Evolutionary conservation across 35 echinoderm and acorn worm species (phyloP), one percentile per base, ranked within the genome.

Genomic region (Patiria miniata): DNA sequence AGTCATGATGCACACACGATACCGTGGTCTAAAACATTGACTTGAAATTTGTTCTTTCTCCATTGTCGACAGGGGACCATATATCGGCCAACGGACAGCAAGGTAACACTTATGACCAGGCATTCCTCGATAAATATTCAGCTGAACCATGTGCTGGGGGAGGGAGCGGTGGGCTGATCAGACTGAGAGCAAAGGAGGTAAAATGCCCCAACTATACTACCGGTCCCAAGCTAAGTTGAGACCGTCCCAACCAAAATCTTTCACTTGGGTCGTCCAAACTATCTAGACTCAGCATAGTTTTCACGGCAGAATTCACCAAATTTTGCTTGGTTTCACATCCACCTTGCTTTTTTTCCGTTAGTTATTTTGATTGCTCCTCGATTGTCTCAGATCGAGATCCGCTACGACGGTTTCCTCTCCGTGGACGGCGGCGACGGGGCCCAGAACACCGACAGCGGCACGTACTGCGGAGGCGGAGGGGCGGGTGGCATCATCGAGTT

Each of bases 401-500:
- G 30, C 15, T 5, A 52, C 32, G 17, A 34, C 37, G 85, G 85
- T 44, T 78, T 40, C 15, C 36, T 87, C 65, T 78, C 42, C 17
- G 85, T 79, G 50, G 51, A 30, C n/a, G 85, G 85, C 8, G 85
- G 68, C 44, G n/a, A 79, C 8, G 39, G 40, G 2, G 69, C 68
- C 59, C 40, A 22, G 7, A 73, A 73, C 26, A 69, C 26, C 9
- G 68, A 51, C n/a, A 69, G 10, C 26, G 34, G 65, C 65, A 23
- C 2, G 19, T 36, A 32, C 65, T 73, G 85, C 76, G 85, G 85
- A 26, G 85, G 85, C 16, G 85, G 85, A 2, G 85, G 85, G 12
- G 65, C 85, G 22, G 85, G 85, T 14, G 85, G 85, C 12, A 77
- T 87, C 26, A 77, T 87, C 12, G 68, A 79, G 44, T 51, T 87